Conservation (phyloP, 2,113 vertebrate species). For the Tachysurus fulvidraco region DNA sequence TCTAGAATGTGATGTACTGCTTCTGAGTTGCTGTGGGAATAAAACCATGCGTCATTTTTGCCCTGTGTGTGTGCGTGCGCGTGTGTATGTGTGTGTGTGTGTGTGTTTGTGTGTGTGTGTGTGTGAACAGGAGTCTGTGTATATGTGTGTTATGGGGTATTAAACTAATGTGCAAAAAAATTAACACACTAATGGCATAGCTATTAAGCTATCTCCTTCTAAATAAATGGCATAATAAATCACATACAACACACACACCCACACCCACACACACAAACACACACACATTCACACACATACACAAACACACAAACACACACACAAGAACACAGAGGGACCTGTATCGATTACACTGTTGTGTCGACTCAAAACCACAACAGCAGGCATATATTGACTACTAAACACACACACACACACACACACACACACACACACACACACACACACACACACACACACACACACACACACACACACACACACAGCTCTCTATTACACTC, state of each 20-base stretch:
- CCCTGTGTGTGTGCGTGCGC: background rate
- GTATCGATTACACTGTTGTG: conserved; percentile 49
- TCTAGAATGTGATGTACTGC: conserved; percentile 6
- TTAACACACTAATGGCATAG: background rate
- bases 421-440: conserved; percentile 1
- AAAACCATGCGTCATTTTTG: background rate
- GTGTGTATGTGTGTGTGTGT: conserved; percentile 19
- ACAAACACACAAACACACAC: conserved; percentile 23
- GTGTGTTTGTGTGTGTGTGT: conserved; percentile 6
- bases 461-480: background rate
- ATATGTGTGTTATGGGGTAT: background rate
- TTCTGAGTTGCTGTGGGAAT: conserved; percentile 4
- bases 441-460: background rate
- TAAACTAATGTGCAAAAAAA: background rate
- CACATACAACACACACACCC: conserved; percentile 15
- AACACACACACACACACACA: background rate
- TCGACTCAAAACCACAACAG: conserved; percentile 19
- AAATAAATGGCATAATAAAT: background rate
- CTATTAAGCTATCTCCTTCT: background rate
- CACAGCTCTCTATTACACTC: background rate
- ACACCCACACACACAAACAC: conserved; percentile 15
- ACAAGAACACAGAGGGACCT: background rate
- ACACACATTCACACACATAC: conserved; percentile 15
- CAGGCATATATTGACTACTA: conserved; percentile 22
- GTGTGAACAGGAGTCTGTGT: background rate